phyloP scores from a whole-genome alignment of 2,797 vertebrate genomes.

The Atherinosoma microstoma region DNA sequence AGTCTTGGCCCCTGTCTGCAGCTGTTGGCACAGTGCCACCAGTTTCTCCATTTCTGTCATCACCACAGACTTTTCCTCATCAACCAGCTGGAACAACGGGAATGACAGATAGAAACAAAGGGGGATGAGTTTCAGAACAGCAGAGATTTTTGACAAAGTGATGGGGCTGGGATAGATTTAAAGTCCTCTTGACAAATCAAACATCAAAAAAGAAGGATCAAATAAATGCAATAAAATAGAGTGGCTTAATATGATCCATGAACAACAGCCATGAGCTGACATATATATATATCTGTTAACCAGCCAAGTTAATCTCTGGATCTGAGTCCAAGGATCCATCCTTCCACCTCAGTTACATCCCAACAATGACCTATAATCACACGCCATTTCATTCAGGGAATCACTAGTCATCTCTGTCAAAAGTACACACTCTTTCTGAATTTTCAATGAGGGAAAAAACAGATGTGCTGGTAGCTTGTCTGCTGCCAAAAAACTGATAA shows the following conservation, averaged over 20 bases:
- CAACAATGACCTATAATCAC: constrained; percentile 32
- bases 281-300: constrained; percentile 52
- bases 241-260: constrained; percentile 47
- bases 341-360: constrained; percentile 34
- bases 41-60: constrained; percentile 93
- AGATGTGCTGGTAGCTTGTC: constrained; percentile 42
- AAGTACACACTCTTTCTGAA: constrained; percentile 4
- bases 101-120: constrained; percentile 7
- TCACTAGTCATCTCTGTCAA: constrained; percentile 11
- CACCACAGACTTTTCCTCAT: constrained; percentile 89
- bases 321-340: constrained; percentile 42
- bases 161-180: constrained; percentile 17
- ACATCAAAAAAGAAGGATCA: constrained; percentile 9
- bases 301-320: constrained; percentile 58
- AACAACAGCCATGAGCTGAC: constrained; percentile 43
- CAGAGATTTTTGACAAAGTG: constrained; percentile 7
- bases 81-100: constrained; percentile 84
- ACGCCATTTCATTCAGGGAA: constrained; percentile 4
- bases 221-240: constrained; percentile 34
- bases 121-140: constrained; percentile 27
- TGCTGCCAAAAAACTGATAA: constrained; percentile 28
- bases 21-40: constrained; percentile 89
- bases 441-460: constrained; percentile 5
- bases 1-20: constrained; percentile 89
- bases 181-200: constrained; percentile 20